These are phyloP conservation scores for Cheiracanthium punctorium DNA, from an alignment of 2,888 invertebrate genomes.

Conservation along the genomic window DNA sequence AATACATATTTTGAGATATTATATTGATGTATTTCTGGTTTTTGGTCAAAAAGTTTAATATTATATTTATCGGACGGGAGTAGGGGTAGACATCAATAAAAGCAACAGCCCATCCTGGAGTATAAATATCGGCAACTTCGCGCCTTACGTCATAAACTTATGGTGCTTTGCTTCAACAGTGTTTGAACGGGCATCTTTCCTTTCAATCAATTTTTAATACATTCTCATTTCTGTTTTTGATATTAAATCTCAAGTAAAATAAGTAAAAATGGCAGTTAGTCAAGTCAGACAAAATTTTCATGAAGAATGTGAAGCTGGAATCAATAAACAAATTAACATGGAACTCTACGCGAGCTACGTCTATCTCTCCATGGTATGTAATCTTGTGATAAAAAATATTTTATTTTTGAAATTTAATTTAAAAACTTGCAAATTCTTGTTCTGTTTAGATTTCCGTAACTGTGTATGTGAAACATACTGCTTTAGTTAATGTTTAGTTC, in stretches of 20 bases:
- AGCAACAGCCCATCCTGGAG: constrained; percentile 22
- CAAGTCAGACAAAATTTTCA: constrained; percentile 81
- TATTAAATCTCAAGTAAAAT: background rate
- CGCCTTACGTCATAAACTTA: constrained; percentile 51
- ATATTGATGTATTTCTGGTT: too few species aligned
- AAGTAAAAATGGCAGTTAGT: constrained; percentile 74
- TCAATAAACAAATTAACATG: constrained; percentile 84
- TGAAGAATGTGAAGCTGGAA: constrained; percentile 81
- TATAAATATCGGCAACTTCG: constrained; percentile 42
- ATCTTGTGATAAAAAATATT: background rate
- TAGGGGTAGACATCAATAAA: background rate
- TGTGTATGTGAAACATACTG: too few species aligned
- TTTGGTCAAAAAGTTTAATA: too few species aligned
- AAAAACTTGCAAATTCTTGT: too few species aligned
- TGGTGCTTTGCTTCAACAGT: constrained; percentile 73
- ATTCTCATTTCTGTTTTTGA: constrained; percentile 20
- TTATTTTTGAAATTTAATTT: too few species aligned
- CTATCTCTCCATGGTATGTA: constrained; percentile 84
- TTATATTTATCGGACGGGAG: background rate
- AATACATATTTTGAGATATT: too few species aligned
- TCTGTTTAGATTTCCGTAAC: too few species aligned
- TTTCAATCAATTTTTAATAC: background rate
- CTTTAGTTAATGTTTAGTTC: too few species aligned
- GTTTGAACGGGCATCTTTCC: constrained; percentile 72
- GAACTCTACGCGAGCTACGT: constrained; percentile 85